Base-by-base conservation (phyloP, 2,888 invertebrate genomes). In the Sinodicranocentrus sp. region DNA sequence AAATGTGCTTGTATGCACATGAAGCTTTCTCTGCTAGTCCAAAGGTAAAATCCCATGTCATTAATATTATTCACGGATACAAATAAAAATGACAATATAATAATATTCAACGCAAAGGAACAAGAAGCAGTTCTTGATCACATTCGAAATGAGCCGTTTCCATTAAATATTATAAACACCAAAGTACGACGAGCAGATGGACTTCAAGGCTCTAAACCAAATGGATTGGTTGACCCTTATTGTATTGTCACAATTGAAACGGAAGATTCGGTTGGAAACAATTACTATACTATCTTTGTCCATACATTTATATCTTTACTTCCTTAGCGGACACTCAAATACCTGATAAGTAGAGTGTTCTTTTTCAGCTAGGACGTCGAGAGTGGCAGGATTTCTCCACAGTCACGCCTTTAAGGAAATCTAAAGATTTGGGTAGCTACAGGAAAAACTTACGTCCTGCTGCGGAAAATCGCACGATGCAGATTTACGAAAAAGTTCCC, bases 191-290 rank as follows among this genome's bases (percentile, higher is more conserved):
- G 75, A 57, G 86, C 70, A 0, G 77, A 67, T 8, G 82, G 82
- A 17, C 70, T 88, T 10, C 76, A 80, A 52, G 83, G 77, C 2
- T 44, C 82, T 3, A 59, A 67, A 52, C 65, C 59, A 8, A 72
- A 78, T 26, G 73, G 76, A 10, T 43, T 85, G 0, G 78, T 85
- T 0, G 85, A 84, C 68, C 70, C 88, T 1, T 88, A 88, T 44
- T 88, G 88, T 48, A 33, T 88, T 21, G 85, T 88, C 5, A 83
- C 85, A 33, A 80, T 88, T 57, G 87, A 87, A 72, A 84, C 84
- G 0, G 85, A 84, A 17, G 82, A 86, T 21, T 80, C 87, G 61
- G 88, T 88, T 54, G 82, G 84, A 19, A n/a, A 19, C 33, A 57
- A 67, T 68, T 26, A 57, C 25, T n/a, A n/a, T n/a, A n/a, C n/a